Base-by-base conservation (phyloP, 2,888 invertebrate species). In the Tipula helvola region DNA sequence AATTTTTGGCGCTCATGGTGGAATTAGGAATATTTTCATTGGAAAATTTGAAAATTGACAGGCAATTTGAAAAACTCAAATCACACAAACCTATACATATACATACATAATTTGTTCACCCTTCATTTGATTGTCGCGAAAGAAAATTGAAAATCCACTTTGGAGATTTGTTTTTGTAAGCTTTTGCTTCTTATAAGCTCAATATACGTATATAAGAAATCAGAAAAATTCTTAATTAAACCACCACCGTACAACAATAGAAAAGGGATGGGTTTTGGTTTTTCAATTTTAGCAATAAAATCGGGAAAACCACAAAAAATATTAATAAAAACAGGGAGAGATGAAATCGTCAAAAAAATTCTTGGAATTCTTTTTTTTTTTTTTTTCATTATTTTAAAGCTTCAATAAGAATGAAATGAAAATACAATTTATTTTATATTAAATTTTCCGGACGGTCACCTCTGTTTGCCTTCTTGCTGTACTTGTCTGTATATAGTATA, bases 381-480 rank as follows among this genome's bases (percentile, higher is more conserved):
- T 13, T 7, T 44, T 44, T 12, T n/a, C 12, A 71, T 71, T 71
- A 71, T 71, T 71, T 71, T 71, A 71, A 71, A 71, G 28, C 71
- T 71, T 71, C 7, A 57, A 18, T 71, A 71, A 71, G 28, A 71
- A 71, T 28, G 71, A 71, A 71, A 71, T 84, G 41, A n/a, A 36
- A 84, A 36, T 39, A 84, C 41, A 84, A 84, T 84, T 41, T 86
- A 28, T 36, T 44, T 47, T 86, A 47, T 86, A 86, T 86, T 86
- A 86, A 86, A 86, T 86, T 86, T 86, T 47, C 42, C 86, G 86
- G 86, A 86, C 86, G 44, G 86, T 86, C 86, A 86, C 86, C 86
- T 86, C 86, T 86, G 16, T n/a, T 84, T 84, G 41, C 39, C 71
- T 18, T 71, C 71, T 28, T 71, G 71, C 28, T 18, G 44, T 44